These are phyloP conservation scores for Drosophila setifemur DNA, from an alignment of 1,140 invertebrate genomes.

Conservation along the genomic window DNA sequence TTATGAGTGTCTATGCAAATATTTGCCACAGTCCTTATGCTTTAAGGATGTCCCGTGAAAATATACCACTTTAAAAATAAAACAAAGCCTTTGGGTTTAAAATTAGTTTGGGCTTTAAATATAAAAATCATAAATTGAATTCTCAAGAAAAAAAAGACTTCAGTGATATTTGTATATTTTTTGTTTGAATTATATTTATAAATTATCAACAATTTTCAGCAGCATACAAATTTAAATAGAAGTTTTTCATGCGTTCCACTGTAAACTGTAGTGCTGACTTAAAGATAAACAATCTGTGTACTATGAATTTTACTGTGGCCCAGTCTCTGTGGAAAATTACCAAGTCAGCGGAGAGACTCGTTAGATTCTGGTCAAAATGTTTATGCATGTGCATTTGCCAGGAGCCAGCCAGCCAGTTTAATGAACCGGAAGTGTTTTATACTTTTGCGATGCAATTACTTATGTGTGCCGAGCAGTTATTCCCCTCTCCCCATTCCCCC, in stretches of 20 bases:
- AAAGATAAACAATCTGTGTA: background rate
- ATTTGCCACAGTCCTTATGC: background rate
- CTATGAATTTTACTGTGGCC: background rate
- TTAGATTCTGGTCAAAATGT: constrained; percentile 16
- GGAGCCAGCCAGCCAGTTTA: constrained; percentile 38
- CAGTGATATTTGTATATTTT: too few relatives aligned
- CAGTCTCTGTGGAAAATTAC: background rate
- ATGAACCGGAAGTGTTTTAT: constrained; percentile 76
- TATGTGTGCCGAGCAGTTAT: constrained; percentile 18
- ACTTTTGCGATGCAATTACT: constrained; percentile 59
- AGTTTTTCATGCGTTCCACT: too few relatives aligned
- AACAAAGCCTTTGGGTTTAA: background rate
- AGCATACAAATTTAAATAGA: too few relatives aligned
- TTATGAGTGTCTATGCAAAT: constrained; percentile 22
- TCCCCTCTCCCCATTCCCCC: background rate
- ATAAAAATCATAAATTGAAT: too few relatives aligned
- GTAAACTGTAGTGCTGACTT: background rate
- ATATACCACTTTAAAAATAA: background rate
- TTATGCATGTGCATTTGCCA: constrained; percentile 16
- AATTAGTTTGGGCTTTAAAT: background rate
- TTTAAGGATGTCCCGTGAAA: background rate
- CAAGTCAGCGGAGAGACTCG: constrained; percentile 5
- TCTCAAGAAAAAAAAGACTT: too few relatives aligned
- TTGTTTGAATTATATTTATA: too few relatives aligned
- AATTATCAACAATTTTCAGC: too few relatives aligned